A percentile compares a stretch with the other conserved stretches of the same genome.
Conservation (phyloP, 2,797 vertebrate species). For the Danio choprae region DNA sequence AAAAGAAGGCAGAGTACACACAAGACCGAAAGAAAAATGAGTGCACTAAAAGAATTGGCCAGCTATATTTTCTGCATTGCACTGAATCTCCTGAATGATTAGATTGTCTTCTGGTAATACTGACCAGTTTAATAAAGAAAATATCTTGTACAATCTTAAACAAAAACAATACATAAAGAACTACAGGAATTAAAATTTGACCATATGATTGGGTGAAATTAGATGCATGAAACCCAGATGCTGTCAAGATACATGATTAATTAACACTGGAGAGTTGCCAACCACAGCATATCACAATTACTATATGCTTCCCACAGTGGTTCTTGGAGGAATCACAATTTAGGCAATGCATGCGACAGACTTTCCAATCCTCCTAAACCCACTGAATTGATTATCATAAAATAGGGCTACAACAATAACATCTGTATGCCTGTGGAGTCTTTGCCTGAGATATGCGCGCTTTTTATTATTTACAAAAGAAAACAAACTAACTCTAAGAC, state of each 20-base stretch:
- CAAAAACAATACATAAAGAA: not conserved
- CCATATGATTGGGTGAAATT: not conserved
- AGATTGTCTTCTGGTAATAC: not conserved
- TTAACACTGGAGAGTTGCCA: slow-evolving; percentile 18
- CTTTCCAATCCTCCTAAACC: not conserved
- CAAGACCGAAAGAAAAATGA: not conserved
- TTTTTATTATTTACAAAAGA: not conserved
- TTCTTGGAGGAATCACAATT: slow-evolving; percentile 2
- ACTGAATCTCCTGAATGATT: not conserved
- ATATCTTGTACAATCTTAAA: not conserved
- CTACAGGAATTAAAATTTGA: not conserved
- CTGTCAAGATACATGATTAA: slow-evolving; percentile 9
- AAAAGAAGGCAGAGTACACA: slow-evolving; percentile 4
- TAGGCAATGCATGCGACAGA: not conserved
- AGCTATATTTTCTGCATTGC: not conserved
- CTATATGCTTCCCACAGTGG: not conserved
- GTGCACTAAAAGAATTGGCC: slow-evolving; percentile 9
- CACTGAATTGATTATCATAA: slow-evolving; percentile 21
- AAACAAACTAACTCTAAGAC: not conserved
- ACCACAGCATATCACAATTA: not conserved
- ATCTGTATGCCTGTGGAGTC: not conserved
- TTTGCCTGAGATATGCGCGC: not conserved
- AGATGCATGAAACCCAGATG: not conserved
- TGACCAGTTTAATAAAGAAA: not conserved
- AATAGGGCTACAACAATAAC: not conserved